These are phyloP conservation scores for Paedocypris sp. DNA, from an alignment of 2,113 vertebrate species.

Conservation along the genomic window DNA sequence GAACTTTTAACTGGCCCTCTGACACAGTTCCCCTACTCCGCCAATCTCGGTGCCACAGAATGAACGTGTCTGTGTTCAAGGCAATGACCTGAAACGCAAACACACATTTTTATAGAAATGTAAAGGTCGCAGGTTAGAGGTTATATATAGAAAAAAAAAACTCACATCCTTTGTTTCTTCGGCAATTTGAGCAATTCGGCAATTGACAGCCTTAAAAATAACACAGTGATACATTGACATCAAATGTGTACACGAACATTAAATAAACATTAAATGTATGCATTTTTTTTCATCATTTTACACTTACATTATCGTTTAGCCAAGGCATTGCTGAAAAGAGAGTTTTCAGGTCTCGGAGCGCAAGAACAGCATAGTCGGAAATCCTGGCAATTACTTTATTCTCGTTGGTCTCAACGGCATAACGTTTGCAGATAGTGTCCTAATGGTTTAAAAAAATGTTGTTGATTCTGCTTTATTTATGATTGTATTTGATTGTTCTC, in stretches of 20 bases:
- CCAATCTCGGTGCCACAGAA: not conserved
- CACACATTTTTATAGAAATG: not conserved
- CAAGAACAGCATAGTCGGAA: not conserved
- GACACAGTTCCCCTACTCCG: not conserved
- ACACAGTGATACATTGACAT: not conserved
- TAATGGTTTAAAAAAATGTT: not conserved
- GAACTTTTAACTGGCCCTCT: not conserved
- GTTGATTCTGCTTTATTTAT: not conserved
- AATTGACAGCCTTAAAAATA: not conserved
- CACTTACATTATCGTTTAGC: not conserved
- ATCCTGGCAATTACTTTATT: not conserved
- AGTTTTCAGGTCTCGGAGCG: not conserved
- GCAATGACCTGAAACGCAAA: not conserved
- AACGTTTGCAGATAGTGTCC: not conserved
- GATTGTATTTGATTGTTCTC: no score
- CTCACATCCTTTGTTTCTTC: not conserved
- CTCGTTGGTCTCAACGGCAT: not conserved
- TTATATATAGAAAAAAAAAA: not conserved
- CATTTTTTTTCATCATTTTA: not conserved
- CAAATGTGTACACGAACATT: not conserved
- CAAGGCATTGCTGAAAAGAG: not conserved
- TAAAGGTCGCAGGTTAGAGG: no score
- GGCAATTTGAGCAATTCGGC: not conserved
- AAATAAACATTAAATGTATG: not conserved
- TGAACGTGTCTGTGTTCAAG: not conserved